Percentiles rank a stretch among this genome's conserved stretches.
Evolutionary conservation across 2,888 invertebrate species (phyloP).

Genomic region (Anoplius nigerrimus): DNA sequence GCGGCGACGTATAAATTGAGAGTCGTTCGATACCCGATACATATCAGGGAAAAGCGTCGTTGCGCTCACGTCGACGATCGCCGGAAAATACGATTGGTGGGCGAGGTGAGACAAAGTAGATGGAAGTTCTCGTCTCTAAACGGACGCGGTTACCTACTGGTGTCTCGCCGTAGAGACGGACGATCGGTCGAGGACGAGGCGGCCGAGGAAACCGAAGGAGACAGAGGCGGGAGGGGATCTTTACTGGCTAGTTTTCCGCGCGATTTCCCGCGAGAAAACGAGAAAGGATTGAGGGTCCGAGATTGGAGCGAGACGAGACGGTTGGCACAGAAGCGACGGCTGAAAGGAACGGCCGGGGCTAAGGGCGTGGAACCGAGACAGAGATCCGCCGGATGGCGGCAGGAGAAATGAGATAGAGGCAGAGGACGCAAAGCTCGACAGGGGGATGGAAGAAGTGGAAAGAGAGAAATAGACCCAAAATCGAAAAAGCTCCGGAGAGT

Average conservation of each 20-base stretch:
- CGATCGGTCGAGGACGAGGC: conserved; percentile 28
- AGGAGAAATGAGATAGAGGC: conserved; percentile 20
- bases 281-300: conserved; percentile 65
- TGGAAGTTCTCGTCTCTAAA: conserved; percentile 10
- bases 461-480: conserved; percentile 46
- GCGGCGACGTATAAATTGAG: no score
- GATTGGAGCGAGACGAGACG: conserved; percentile 57
- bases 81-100: conserved; percentile 30
- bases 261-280: conserved; percentile 69
- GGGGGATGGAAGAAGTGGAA: conserved; percentile 15
- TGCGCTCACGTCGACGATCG: conserved; percentile 4
- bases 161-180: conserved; percentile 23
- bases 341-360: conserved; percentile 1
- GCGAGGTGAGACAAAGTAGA: conserved; percentile 28
- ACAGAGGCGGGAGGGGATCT: conserved; percentile 55
- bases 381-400: background rate
- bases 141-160: conserved; percentile 15
- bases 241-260: conserved; percentile 70
- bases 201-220: conserved; percentile 24
- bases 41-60: no score
- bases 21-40: no score
- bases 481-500: conserved; percentile 58
- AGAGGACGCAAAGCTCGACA: conserved; percentile 24
- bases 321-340: conserved; percentile 40
- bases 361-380: no score